Percentiles rank a stretch among this genome's conserved stretches.
Evolutionary conservation across 2,888 invertebrate genomes (phyloP).

Genomic region (Ptychoptera albimana): DNA sequence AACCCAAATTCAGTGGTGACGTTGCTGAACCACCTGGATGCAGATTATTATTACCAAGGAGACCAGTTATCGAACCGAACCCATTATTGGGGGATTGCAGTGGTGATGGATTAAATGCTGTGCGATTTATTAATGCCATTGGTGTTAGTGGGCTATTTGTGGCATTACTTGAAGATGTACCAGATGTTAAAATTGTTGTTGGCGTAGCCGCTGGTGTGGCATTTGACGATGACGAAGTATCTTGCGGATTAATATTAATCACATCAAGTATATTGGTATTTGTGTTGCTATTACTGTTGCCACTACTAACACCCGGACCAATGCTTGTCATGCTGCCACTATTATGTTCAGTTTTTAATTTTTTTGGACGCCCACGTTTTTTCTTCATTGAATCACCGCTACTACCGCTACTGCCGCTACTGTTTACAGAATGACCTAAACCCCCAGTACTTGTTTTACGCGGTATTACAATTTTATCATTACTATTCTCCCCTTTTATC

Average conservation of each 20-base stretch:
- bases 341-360: conserved; percentile 41
- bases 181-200: not conserved
- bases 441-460: conserved; percentile 8
- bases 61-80: not conserved
- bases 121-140: conserved; percentile 1
- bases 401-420: too few relatives aligned
- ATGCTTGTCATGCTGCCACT: conserved; percentile 38
- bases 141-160: conserved; percentile 1
- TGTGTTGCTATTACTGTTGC: conserved; percentile 18
- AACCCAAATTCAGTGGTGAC: not conserved
- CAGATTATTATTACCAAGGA: too few relatives aligned
- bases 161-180: not conserved
- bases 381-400: conserved; percentile 59
- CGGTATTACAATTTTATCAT: conserved; percentile 8
- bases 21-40: not conserved
- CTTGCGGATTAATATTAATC: conserved; percentile 2
- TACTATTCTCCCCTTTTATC: conserved; percentile 17
- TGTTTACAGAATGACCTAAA: conserved; percentile 21
- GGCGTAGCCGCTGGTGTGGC: conserved; percentile 21
- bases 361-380: conserved; percentile 77
- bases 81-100: not conserved
- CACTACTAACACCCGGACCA: conserved; percentile 14
- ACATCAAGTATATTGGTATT: conserved; percentile 12
- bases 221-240: conserved; percentile 14
- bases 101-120: not conserved